Base-by-base conservation (phyloP, 1,140 invertebrate genomes). In the Euschistus heros region DNA sequence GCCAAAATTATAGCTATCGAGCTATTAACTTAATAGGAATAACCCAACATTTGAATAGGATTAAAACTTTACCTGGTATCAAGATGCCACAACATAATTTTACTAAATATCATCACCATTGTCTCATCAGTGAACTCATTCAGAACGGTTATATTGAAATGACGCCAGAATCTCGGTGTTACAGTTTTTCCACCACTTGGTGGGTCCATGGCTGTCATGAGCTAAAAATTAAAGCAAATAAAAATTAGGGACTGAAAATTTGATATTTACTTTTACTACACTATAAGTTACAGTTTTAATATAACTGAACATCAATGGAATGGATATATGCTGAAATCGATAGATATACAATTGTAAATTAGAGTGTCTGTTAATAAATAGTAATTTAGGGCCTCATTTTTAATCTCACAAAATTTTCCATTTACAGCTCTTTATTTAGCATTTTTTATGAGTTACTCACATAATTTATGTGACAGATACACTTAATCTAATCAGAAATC, bases 11-110 rank as follows among this genome's bases (percentile, higher is more conserved):
- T 46, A 46, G 44, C 10, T 13, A 13, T 46, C n/a, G n/a, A n/a
- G 10, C 44, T n/a, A 13, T 46, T 46, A 13, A n/a, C 10, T n/a
- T n/a, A 46, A 46, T 46, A n/a, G n/a, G 44, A 10, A 46, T 10
- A 10, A 13, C 10, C n/a, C 44, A 13, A n/a, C 44, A n/a, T 46
- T 46, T 37, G 6, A 6, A 37, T 10, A 1, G 33, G 1, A 37
- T 37, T 6, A 37, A 37, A 37, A 6, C 8, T 10, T 37, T 65
- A 87, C 86, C 86, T 85, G 1, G 89, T 89, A 73, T 93, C 91
- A 64, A 97, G 81, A 82, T 97, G 94, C 94, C 94, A 97, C 1
- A 94, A 77, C 77, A 97, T 84, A 68, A 97, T 95, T 75, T 86
- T 88, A 67, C 86, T 87, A 71, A 96, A 97, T 68, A 97, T 97